Percentiles rank a stretch among this genome's conserved stretches.
phyloP scores from a whole-genome alignment of 1,140 invertebrate species.

The Globodera rostochiensis region DNA sequence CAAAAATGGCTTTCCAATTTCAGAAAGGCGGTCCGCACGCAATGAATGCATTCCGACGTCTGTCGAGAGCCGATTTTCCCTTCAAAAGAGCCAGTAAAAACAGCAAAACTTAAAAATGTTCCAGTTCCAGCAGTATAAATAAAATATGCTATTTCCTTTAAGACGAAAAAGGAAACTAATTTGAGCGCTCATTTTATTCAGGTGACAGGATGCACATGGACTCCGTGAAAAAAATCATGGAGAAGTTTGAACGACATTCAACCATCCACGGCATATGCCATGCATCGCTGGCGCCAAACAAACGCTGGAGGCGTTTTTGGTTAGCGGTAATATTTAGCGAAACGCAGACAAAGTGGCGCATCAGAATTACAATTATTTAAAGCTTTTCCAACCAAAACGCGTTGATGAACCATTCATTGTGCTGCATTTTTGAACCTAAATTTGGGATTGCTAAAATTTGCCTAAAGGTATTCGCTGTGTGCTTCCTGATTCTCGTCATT shows the following conservation, averaged over 20 bases:
- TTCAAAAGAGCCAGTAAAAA: slow-evolving; percentile 51
- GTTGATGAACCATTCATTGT: too few relatives aligned
- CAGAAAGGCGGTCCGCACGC: slow-evolving; percentile 39
- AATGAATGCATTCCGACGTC: slow-evolving; percentile 48
- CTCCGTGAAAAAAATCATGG: slow-evolving; percentile 38
- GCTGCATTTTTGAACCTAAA: too few relatives aligned
- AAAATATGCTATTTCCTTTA: too few relatives aligned
- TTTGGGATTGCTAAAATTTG: too few relatives aligned
- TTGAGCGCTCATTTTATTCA: background rate
- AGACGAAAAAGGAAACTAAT: too few relatives aligned
- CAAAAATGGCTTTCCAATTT: background rate
- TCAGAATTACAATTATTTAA: too few relatives aligned
- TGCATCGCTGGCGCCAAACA: slow-evolving; percentile 53
- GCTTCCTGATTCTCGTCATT: slow-evolving; percentile 51
- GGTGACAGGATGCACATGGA: slow-evolving; percentile 21
- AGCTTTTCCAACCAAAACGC: too few relatives aligned
- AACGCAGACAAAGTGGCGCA: background rate
- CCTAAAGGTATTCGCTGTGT: slow-evolving; percentile 49
- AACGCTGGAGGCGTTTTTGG: slow-evolving; percentile 51
- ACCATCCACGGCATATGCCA: slow-evolving; percentile 63
- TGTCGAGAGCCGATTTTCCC: slow-evolving; percentile 50
- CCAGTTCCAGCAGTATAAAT: background rate
- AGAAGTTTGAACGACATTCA: slow-evolving; percentile 54
- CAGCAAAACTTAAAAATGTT: background rate
- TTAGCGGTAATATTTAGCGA: slow-evolving; percentile 49